Base-by-base conservation (phyloP, 1,140 invertebrate genomes). In the Venustaconcha ellipsiformis region DNA sequence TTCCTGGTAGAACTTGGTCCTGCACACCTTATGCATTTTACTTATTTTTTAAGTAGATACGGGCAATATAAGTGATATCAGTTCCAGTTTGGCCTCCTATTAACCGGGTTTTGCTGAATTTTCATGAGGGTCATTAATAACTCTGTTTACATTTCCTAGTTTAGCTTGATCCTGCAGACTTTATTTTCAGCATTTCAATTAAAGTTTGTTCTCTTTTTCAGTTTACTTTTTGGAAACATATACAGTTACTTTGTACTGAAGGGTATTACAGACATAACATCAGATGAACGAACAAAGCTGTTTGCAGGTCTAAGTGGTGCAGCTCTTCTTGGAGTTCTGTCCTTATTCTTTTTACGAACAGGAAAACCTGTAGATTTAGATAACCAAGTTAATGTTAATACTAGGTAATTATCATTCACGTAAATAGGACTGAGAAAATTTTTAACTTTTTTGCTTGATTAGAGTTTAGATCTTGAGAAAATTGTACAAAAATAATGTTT, bases 211-310 rank as follows among this genome's bases (percentile, higher is more conserved):
- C 5, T 48, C 37, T 48, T 48, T 93, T 94, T 80, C 92, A 96
- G 96, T 84, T 93, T 97, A 89, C 94, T 99, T 86, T 93, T 96
- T 83, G 97, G 97, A 66, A 99, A 99, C 86, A 91, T 97, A 14
- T 98, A 98, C 90, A 96, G 98, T 14, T 98, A 94, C 89, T 95
- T 96, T 85, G 93, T 94, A 87, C 97, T 99, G 89, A 93, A 94
- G 92, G 94, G 94, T 67, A 92, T 94, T 89, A 88, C 92, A 1
- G 90, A 92, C 18, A 93, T 93, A 64, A 93, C 95, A 70, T 96
- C 26, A 91, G 37, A 30, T 18, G 79, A 83, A 58, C 80, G 87
- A 74, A 83, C 78, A 14, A 78, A 83, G 57, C 70, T 88, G 17
- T 88, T 84, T 72, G 78, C 80, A 66, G 87, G 83, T 11, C 79